phyloP scores from a whole-genome alignment of 2,113 vertebrate species.

The Cavia porcellus region DNA sequence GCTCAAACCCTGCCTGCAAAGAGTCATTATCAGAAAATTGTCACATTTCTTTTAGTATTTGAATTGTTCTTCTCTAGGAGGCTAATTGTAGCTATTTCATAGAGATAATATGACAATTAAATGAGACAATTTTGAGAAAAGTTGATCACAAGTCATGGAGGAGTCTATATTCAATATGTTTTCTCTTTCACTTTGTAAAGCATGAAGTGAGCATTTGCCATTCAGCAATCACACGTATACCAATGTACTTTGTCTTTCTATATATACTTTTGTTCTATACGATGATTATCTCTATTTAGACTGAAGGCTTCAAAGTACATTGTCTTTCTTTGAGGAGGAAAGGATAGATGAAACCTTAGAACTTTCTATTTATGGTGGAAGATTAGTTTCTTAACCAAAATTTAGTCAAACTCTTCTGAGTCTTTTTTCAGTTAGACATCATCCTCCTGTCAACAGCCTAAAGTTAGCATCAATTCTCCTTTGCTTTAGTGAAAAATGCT shows the following conservation, averaged over 20 bases:
- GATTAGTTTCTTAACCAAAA: neutral
- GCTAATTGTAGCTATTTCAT: constrained; percentile 7
- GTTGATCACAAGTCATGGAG: neutral
- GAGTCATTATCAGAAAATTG: neutral
- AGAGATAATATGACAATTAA: neutral
- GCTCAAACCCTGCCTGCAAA: neutral
- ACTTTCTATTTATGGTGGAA: neutral
- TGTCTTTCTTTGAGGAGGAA: neutral
- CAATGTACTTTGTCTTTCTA: neutral
- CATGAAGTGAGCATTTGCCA: neutral
- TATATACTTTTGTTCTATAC: neutral
- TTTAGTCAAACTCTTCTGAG: neutral
- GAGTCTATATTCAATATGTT: neutral
- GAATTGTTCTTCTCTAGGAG: neutral
- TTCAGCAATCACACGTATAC: neutral
- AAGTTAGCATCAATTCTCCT: neutral
- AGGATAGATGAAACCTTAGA: neutral
- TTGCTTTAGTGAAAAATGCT: neutral
- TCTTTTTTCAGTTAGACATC: neutral
- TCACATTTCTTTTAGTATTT: neutral
- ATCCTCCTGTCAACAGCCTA: neutral
- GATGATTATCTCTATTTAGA: neutral
- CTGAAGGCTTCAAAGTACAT: neutral
- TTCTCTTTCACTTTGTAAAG: neutral
- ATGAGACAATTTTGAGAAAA: neutral